Evolutionary conservation across 2,888 invertebrate genomes (phyloP), one percentile per base, ranked within the genome.

Genomic region (Hartigia nigra): DNA sequence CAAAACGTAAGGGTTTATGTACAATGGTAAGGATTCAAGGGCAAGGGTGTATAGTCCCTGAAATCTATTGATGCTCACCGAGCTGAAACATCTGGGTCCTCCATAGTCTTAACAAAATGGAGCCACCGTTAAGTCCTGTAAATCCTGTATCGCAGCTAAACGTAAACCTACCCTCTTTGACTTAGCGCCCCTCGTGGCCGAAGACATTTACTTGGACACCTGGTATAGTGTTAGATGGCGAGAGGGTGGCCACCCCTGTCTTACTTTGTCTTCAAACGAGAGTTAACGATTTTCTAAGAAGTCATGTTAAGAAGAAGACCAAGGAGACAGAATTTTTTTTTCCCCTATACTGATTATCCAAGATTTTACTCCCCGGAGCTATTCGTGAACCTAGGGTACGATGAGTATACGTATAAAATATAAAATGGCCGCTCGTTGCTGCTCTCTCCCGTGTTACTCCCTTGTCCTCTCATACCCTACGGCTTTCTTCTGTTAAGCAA

Each of bases 41-140:
- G 23, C 23, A 55, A 55, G 23, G 55, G 55, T 23, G 55, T 55
- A 23, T 55, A 55, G 55, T 55, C 55, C 12, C 37, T 35, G 39
- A 75, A 77, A 77, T 75, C 77, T 75, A 77, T 77, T 77, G 74
- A 75, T 77, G 77, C 70, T 77, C 77, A 75, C 77, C 37, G 74
- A 75, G 75, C 69, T 74, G 77, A 77, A 77, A 75, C 77, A 77
- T 74, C 77, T 77, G 77, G 77, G 75, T 23, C 55, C 23, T 55
- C 23, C 55, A 23, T 55, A 14, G 55, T 55, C 55, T 55, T 55
- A 55, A 55, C 55, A 9, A 9, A 55, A n/a, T 23, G 35, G 23
- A 74, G n/a, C 23, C 55, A 55, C 55, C 1, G 55, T 55, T 55
- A 55, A 55, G 55, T 55, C 55, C 14, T 55, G 23, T 23, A 55